These are phyloP conservation scores for Drosophila hamatofila DNA, from an alignment of 2,888 invertebrate species.

Conservation along the genomic window DNA sequence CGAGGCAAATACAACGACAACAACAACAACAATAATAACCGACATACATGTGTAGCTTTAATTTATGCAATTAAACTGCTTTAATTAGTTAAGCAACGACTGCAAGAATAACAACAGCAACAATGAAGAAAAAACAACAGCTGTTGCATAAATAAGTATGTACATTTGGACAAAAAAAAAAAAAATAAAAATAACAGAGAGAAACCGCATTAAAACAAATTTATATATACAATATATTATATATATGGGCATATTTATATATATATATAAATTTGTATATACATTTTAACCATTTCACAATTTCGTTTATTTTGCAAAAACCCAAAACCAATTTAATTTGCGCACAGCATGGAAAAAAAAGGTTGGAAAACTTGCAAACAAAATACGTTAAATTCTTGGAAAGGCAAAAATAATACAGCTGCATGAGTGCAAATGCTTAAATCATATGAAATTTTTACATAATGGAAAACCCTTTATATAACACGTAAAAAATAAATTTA, in stretches of 20 bases:
- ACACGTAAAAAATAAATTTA: neutral
- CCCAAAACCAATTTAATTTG: conserved; percentile 52
- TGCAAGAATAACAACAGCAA: conserved; percentile 19
- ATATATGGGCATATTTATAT: neutral
- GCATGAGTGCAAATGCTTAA: neutral
- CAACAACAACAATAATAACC: neutral
- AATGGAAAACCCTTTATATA: neutral
- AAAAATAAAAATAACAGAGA: neutral
- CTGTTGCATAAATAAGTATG: conserved; percentile 53
- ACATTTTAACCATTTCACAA: conserved; percentile 29
- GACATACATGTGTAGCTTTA: conserved; percentile 44
- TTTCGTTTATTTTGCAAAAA: conserved; percentile 41
- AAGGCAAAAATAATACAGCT: neutral
- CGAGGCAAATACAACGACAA: conserved; percentile 26
- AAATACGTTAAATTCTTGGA: conserved; percentile 10
- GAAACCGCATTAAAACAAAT: conserved; percentile 3
- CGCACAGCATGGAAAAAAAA: conserved; percentile 3
- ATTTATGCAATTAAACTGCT: conserved; percentile 64
- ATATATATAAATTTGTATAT: conserved; percentile 11
- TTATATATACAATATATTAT: neutral
- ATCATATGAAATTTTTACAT: neutral
- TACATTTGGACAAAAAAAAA: conserved; percentile 1
- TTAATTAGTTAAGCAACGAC: conserved; percentile 60
- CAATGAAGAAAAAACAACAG: conserved; percentile 52
- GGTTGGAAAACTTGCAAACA: neutral